phyloP scores from a whole-genome alignment of 2,888 invertebrate species.

The Neoascia interrupta region DNA sequence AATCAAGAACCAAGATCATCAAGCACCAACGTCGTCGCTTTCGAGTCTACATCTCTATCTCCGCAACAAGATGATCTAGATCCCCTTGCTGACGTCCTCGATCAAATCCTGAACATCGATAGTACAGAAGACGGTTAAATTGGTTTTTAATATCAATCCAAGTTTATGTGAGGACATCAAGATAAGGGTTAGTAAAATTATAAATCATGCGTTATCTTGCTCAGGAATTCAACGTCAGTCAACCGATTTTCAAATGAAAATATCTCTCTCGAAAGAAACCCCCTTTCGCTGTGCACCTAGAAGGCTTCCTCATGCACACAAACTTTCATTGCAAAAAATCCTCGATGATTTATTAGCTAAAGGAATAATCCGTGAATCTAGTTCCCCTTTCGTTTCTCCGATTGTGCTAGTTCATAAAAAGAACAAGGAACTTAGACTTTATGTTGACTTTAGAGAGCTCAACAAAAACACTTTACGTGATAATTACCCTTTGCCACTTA shows the following conservation, averaged over 20 bases:
- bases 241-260: slow-evolving; percentile 22
- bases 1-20: too few relatives aligned
- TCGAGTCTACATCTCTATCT: too few relatives aligned
- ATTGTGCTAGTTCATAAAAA: slow-evolving; percentile 16
- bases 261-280: slow-evolving; percentile 14
- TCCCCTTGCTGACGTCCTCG: neutral
- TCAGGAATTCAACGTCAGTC: neutral
- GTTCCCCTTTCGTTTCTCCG: neutral
- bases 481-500: slow-evolving; percentile 54
- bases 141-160: slow-evolving; percentile 5
- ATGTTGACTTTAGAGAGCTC: neutral
- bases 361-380: slow-evolving; percentile 1
- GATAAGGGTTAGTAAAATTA: neutral
- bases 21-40: too few relatives aligned
- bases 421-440: neutral
- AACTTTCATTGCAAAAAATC: slow-evolving; percentile 12
- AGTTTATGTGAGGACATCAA: neutral
- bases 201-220: slow-evolving; percentile 3
- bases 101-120: slow-evolving; percentile 3
- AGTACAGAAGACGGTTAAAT: neutral
- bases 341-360: neutral
- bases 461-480: slow-evolving; percentile 26
- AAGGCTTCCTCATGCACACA: slow-evolving; percentile 12
- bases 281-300: slow-evolving; percentile 11
- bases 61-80: neutral